phyloP scores from a whole-genome alignment of 1,140 invertebrate genomes.

The Micrasema longulum region DNA sequence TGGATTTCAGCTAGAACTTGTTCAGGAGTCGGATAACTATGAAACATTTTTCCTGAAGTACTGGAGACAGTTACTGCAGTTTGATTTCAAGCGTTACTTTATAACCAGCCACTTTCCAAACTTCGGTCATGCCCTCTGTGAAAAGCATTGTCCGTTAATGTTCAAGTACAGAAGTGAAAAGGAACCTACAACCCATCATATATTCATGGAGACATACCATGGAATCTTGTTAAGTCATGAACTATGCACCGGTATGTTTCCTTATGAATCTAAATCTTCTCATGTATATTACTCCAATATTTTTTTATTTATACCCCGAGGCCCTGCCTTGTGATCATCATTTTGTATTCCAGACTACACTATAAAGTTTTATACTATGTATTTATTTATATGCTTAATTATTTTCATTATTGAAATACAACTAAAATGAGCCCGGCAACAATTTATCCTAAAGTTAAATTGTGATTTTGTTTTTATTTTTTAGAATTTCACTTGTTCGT shows the following conservation, averaged over 20 bases:
- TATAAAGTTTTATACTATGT: too few species aligned
- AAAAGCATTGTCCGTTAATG: not conserved
- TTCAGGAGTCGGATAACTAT: not conserved
- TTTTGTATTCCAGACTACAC: too few species aligned
- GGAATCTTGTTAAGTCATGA: slow-evolving; percentile 12
- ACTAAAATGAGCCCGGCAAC: too few species aligned
- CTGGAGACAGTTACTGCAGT: slow-evolving; percentile 3
- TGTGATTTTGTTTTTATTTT: too few species aligned
- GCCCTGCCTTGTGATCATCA: too few species aligned
- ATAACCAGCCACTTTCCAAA: not conserved
- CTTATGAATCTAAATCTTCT: not conserved
- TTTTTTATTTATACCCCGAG: too few species aligned
- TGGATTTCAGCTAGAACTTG: slow-evolving; percentile 20
- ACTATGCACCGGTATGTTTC: slow-evolving; percentile 13
- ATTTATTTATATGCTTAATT: too few species aligned
- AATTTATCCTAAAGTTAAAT: too few species aligned
- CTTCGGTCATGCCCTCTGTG: not conserved
- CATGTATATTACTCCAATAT: not conserved
- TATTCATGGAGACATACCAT: slow-evolving; percentile 23
- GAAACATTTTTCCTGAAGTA: slow-evolving; percentile 5
- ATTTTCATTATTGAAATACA: too few species aligned
- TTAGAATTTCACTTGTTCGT: too few species aligned
- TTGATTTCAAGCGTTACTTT: slow-evolving; percentile 13
- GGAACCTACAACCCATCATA: slow-evolving; percentile 16
- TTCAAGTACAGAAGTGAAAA: slow-evolving; percentile 23